Evolutionary conservation across 1,140 invertebrate species (phyloP).

Genomic region (Penaeus japonicus): DNA sequence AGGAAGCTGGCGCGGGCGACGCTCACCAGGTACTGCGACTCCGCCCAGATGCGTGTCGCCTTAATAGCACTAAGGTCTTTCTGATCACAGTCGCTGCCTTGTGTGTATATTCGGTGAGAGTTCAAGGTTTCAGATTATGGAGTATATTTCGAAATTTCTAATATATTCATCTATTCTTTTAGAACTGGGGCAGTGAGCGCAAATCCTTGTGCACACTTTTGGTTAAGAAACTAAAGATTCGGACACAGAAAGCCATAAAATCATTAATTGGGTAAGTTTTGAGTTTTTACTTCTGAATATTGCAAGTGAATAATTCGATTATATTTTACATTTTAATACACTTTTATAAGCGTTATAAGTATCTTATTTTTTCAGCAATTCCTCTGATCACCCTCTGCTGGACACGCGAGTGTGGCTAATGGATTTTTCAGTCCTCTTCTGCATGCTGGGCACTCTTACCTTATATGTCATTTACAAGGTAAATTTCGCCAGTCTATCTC

Average conservation of each 20-base stretch:
- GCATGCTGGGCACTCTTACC: slow-evolving; percentile 55
- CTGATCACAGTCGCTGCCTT: not conserved
- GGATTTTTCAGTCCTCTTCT: slow-evolving; percentile 56
- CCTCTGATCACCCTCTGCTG: not conserved
- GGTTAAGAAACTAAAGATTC: slow-evolving; percentile 26
- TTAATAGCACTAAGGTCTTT: not conserved
- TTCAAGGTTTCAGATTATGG: too few species aligned
- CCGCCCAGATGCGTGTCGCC: not conserved
- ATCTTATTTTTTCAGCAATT: slow-evolving; percentile 29
- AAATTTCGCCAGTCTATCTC: too few species aligned
- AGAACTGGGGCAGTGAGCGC: not conserved
- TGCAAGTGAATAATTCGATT: not conserved
- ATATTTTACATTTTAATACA: not conserved
- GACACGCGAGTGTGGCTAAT: slow-evolving; percentile 56
- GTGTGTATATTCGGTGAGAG: too few species aligned
- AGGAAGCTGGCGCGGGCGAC: not conserved
- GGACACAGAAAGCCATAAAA: not conserved
- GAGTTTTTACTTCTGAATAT: not conserved
- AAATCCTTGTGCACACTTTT: not conserved
- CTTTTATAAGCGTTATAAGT: too few species aligned
- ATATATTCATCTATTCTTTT: too few species aligned
- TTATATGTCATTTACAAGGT: slow-evolving; percentile 59
- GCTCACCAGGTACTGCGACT: not conserved
- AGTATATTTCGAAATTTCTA: too few species aligned
- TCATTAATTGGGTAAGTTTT: not conserved